Evolutionary conservation across 1,140 invertebrate species (phyloP).

Genomic region (Drosophila nasuta): DNA sequence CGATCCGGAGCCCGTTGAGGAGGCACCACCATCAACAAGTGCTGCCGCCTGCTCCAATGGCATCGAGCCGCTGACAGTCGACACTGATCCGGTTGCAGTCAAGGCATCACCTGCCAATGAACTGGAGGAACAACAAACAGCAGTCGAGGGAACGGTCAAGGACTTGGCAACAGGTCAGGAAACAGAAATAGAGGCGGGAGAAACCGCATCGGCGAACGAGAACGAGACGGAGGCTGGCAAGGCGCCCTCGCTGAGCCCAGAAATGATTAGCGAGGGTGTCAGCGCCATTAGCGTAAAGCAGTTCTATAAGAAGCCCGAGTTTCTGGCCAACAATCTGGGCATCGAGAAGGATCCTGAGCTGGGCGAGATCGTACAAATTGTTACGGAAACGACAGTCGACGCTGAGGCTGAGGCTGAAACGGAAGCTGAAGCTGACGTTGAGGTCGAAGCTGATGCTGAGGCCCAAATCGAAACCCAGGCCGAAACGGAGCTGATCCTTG

Average conservation of each 20-base stretch:
- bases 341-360: conserved; percentile 84
- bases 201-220: conserved; percentile 6
- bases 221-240: conserved; percentile 47
- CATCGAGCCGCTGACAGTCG: conserved; percentile 65
- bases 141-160: conserved; percentile 7
- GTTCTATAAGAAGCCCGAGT: conserved; percentile 84
- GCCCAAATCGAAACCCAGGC: not conserved
- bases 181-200: not conserved
- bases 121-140: not conserved
- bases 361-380: conserved; percentile 82
- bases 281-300: conserved; percentile 79
- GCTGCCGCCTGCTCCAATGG: conserved; percentile 50
- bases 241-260: conserved; percentile 73
- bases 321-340: conserved; percentile 84
- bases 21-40: not conserved
- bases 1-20: conserved; percentile 3
- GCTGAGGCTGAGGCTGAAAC: not conserved
- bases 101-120: not conserved
- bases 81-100: conserved; percentile 26
- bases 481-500: not conserved
- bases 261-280: conserved; percentile 81
- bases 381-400: conserved; percentile 27
- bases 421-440: not conserved
- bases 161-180: not conserved
- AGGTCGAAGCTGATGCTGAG: conserved; percentile 24